Percentiles rank a stretch among this genome's conserved stretches.
Conservation (phyloP, 2,888 invertebrate species). For the Lasioglossum villosulum region DNA sequence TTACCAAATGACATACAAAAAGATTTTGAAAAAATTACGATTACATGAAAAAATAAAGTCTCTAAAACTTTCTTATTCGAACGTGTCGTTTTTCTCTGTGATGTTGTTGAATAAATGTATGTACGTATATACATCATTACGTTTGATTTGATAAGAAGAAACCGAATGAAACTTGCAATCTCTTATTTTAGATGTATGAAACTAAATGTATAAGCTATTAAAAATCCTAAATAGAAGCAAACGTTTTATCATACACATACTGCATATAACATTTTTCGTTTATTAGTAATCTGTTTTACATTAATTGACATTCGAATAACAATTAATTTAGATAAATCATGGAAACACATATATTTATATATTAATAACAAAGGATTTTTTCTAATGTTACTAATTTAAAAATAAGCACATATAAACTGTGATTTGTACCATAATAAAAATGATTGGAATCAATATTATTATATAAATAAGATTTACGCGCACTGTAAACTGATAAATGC, state of each 20-base stretch:
- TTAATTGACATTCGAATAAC: slow-evolving; percentile 1
- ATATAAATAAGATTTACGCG: not conserved
- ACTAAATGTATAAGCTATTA: not conserved
- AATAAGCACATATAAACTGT: not conserved
- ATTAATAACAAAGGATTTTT: not conserved
- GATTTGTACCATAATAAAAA: not conserved
- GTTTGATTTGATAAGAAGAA: not conserved
- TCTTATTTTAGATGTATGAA: not conserved
- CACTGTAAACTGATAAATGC: not conserved
- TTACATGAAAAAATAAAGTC: too few species aligned
- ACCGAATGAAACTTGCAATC: not conserved
- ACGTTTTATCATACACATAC: not conserved
- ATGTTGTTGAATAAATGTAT: too few species aligned
- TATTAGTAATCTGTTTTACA: not conserved
- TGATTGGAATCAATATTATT: not conserved
- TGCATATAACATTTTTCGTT: slow-evolving; percentile 2
- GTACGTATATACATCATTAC: too few species aligned
- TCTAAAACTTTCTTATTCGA: too few species aligned
- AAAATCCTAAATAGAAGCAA: slow-evolving; percentile 10
- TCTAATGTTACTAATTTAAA: not conserved
- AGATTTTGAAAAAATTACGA: too few species aligned
- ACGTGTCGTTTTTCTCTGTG: too few species aligned
- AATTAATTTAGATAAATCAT: not conserved
- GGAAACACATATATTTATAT: not conserved
- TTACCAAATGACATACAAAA: too few species aligned